Evolutionary conservation across 2,888 invertebrate species (phyloP), one percentile per base, ranked within the genome.

Genomic region (Resseliella maxima): DNA sequence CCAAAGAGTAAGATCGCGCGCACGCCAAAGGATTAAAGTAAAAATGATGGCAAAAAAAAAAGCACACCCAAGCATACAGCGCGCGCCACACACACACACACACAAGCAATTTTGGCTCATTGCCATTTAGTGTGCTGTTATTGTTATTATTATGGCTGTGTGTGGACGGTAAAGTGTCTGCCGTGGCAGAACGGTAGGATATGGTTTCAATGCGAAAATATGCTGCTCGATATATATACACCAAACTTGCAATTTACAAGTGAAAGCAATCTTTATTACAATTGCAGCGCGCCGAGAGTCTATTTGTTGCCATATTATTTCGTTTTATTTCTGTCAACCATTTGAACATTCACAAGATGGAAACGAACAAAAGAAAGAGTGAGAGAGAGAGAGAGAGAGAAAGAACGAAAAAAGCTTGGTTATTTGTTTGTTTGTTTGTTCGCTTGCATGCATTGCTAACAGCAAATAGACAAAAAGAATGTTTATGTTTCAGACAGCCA

Each of bases 401-500:
- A 45, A 45, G 12, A 45, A n/a, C n/a, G n/a, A n/a, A n/a, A 50
- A 50, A 50, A 50, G 46, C 46, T 50, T 50, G 15, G 18, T 50
- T n/a, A n/a, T 41, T 12, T 41, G 5, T 41, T 41, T 41, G 5
- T 12, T 41, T 41, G 5, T 41, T 12, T 41, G 5, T 41, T 41
- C 41, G 5, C 41, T n/a, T 24, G 59, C 15, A 24, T 24, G 24
- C 59, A 8, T n/a, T 24, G 24, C 27, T 72, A 31, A 12, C 35
- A 72, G 15, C 72, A 72, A 31, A 72, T 72, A 72, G 72, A 72
- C 72, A 72, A 72, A 72, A 72, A 27, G 31, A 27, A 72, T 72
- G 72, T 72, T 72, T 72, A 72, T 72, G 72, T 72, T 72, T 72
- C 72, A 72, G 31, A 72, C 72, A 31, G 31, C 59, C 59, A 72